Base-by-base conservation (phyloP, 2,797 vertebrate genomes). In the Falco cherrug region DNA sequence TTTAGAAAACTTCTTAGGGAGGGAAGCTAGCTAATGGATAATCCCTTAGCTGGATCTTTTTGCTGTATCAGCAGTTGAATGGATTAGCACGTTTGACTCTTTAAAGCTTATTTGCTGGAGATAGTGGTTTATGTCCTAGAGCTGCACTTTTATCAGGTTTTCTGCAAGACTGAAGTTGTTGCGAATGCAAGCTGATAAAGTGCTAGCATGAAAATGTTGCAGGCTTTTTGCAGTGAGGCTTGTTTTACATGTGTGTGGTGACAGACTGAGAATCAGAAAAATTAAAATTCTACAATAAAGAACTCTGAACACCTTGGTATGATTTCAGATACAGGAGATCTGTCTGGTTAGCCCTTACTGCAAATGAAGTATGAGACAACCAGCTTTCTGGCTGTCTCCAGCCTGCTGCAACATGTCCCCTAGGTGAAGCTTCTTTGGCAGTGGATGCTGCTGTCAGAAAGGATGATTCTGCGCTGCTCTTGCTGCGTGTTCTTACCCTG, bases 401-500 rank as follows among this genome's bases (percentile, higher is more conserved):
- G 13, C 45, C 61, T 81, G 71, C 51, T 9, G 3, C 45, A 37
- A 7, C 3, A 1, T 0, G 0, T 47, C 9, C 50, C 19, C 9
- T 19, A 12, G 33, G 39, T 21, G 56, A 51, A 61, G 41, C 59
- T 67, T 59, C 12, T 1, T 10, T 80, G 64, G 33, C 57, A 56
- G 68, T 20, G 51, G 68, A 12, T 2, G 1, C 61, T 64, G 31
- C 73, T n/a, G 11, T 67, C 21, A 18, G 71, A 29, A 53, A 4
- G 29, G 67, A 19, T 9, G 16, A 24, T 75, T 19, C 51, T 2
- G 0, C 16, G 9, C 35, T 82, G 8, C 35, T 69, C 67, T 82
- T 5, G 3, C 35, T 37, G 4, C 0, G 0, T 31, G n/a, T 31
- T 50, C 59, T 47, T 73, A 26, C 17, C 25, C 41, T 48, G 11